phyloP scores from a whole-genome alignment of 2,113 vertebrate species.

The Dendrocopos noguchii region DNA sequence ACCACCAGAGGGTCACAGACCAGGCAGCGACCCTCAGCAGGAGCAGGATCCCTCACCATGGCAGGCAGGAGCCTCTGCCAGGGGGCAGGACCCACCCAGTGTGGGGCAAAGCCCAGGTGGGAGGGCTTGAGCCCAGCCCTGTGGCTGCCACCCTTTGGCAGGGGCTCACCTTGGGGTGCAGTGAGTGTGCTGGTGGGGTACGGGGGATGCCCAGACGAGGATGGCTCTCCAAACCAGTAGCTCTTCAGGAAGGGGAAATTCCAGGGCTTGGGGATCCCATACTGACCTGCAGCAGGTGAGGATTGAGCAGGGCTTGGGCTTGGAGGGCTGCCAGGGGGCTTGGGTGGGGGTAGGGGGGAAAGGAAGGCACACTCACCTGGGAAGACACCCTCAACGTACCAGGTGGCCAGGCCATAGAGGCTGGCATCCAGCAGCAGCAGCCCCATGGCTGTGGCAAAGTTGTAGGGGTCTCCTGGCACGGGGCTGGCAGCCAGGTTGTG shows the following conservation, averaged over 20 bases:
- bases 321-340: rapidly evolving
- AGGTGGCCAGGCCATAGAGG: conserved; percentile 82
- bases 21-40: rapidly evolving
- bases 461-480: conserved; percentile 83
- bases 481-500: conserved; percentile 81
- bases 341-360: no score
- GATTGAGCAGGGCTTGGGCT: rapidly evolving
- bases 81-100: no score
- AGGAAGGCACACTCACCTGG: conserved; percentile 77
- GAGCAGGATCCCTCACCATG: rapidly evolving
- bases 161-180: conserved; percentile 66
- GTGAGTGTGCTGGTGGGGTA: conserved; percentile 58
- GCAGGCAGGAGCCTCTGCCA: neutral
- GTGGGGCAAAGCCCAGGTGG: neutral
- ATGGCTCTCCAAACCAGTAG: conserved; percentile 83
- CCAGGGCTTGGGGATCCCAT: conserved; percentile 89
- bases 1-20: neutral
- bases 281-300: conserved; percentile 77
- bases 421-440: conserved; percentile 86
- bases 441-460: conserved; percentile 75
- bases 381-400: conserved; percentile 90
- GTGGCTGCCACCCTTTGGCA: neutral
- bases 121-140: neutral
- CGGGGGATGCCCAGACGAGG: conserved; percentile 57
- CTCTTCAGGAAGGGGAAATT: conserved; percentile 88